phyloP scores from a whole-genome alignment of 2,888 invertebrate species.

The Lycocerus yunnanus region DNA sequence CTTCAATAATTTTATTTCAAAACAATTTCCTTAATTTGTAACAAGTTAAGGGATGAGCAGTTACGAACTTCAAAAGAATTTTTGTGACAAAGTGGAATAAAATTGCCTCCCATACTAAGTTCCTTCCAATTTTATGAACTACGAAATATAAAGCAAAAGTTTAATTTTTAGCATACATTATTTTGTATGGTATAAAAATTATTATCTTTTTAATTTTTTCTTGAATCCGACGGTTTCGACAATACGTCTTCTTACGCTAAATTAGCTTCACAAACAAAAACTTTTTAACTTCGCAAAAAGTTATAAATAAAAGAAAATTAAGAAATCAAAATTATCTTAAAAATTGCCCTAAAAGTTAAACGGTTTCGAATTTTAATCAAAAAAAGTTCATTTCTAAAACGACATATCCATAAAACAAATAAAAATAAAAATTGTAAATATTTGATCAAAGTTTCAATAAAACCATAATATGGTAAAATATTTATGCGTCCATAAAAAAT shows the following conservation, averaged over 20 bases:
- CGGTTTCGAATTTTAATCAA: no score
- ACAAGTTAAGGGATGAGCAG: neutral
- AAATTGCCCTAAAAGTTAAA: no score
- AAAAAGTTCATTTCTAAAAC: no score
- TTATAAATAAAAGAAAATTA: no score
- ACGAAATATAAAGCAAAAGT: neutral
- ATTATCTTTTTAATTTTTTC: neutral
- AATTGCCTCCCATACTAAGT: neutral
- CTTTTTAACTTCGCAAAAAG: no score
- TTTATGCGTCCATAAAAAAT: neutral
- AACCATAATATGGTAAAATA: neutral
- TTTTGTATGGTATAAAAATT: neutral
- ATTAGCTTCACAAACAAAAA: no score
- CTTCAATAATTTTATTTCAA: neutral
- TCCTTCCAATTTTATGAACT: neutral
- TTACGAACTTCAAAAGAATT: neutral
- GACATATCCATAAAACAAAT: no score
- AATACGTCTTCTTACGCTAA: no score
- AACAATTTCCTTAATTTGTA: neutral
- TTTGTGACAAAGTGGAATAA: neutral
- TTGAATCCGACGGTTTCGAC: neutral
- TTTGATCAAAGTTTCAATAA: neutral
- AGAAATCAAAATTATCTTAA: no score
- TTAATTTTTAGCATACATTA: neutral
- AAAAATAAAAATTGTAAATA: no score